Evolutionary conservation across 2,113 vertebrate genomes (phyloP), one percentile per base, ranked within the genome.

Genomic region (Heloderma charlesbogerti): DNA sequence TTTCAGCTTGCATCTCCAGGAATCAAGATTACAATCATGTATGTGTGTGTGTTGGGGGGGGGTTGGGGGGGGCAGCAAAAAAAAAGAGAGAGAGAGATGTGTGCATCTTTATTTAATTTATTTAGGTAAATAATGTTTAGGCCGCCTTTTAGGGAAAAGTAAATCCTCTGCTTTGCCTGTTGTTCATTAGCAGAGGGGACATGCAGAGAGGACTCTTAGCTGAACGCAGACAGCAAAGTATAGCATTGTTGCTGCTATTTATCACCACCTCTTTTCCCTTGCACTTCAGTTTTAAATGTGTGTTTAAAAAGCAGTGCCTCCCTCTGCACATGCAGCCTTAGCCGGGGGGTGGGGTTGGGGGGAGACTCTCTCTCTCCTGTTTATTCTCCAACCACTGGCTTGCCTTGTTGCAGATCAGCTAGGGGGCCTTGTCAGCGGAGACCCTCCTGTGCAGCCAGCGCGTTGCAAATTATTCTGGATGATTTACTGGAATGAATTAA

Each of bases 191-290:
- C 93, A 12, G 88, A 95, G 81, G 85, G 93, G 93, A 92, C 88
- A 92, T 48, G 48, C 7, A 7, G 3, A 7, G 48, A 48, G 48
- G 48, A 48, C 48, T 48, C 94, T 95, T 95, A 95, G 93, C 94
- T 92, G 94, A 94, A 95, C 94, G 89, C 93, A 94, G 93, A 92
- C 91, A 97, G 95, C 96, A 97, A 97, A 97, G 96, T 94, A 97
- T 54, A 96, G 95, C 95, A 96, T 95, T 37, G 15, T 18, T n/a
- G 18, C n/a, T 6, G 69, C 2, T 3, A 15, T 63, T 95, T 96
- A 97, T 97, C 96, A 96, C 90, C 60, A 79, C 94, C 94, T 80
- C 92, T 90, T 77, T 95, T 91, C 10, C 1, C 0, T 67, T 7
- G 91, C 93, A 88, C 92, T 92, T 94, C 83, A 93, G 93, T 94